Evolutionary conservation across 1,140 invertebrate species (phyloP), one percentile per base, ranked within the genome.

Genomic region (Cryptotermes secundus): DNA sequence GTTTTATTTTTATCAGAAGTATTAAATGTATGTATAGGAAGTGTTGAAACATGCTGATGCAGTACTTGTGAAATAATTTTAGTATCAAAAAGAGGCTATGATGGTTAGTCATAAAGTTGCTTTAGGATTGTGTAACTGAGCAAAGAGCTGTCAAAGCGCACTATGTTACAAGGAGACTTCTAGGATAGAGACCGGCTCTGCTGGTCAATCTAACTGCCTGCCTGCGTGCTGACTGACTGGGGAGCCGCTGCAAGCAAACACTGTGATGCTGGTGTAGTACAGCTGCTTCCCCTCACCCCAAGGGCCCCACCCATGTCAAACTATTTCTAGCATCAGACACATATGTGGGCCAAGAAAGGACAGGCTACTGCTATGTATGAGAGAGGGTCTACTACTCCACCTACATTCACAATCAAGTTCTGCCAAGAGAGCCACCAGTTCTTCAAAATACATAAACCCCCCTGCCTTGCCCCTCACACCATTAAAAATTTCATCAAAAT

Each of bases 171-270:
- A 72, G 59, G 59, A 72, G 7, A 72, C 26, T 72, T 72, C 26
- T 72, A 79, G 45, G 35, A 86, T 84, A 82, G 81, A 85, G 82
- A 79, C 34, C 59, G 72, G 45, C 53, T 86, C 34, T 22, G 85
- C 81, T 45, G 31, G 82, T 82, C 85, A 88, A 87, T 88, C 87
- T 87, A 85, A 87, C 87, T 86, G 84, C 87, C 81, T 85, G 86
- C 83, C 84, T 84, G 84, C 84, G 85, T 87, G 87, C 86, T 89
- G 87, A 86, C 83, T 82, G 35, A 82, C 81, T 82, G 81, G 31
- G 10, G 24, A 80, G 10, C 79, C n/a, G 31, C 79, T 34, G 79
- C 35, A 26, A 49, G 45, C 14, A 49, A 49, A 19, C 22, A 49
- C 16, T 49, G 45, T 49, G 45, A 19, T 49, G 45, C 45, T 49